Evolutionary conservation across 2,888 invertebrate genomes (phyloP), one percentile per base, ranked within the genome.

Genomic region (Eristalis arbustorum): DNA sequence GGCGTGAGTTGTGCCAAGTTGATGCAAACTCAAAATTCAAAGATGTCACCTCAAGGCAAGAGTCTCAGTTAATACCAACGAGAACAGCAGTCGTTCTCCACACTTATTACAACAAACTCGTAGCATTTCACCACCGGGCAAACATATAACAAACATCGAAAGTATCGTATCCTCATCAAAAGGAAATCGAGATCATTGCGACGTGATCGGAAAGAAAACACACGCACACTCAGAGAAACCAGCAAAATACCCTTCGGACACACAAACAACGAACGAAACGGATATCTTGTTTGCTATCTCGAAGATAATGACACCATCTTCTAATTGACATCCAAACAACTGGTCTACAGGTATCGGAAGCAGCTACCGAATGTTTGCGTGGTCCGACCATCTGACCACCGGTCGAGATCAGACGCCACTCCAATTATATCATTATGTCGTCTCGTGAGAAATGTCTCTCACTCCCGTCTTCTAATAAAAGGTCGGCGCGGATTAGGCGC

Each of bases 341-440:
- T 82, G 69, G 72, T 56, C 62, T 22, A 22, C 83, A 87, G 87
- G 83, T 79, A 84, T 87, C 83, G 83, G 68, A 83, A 87, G 63
- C 64, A 72, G 87, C 87, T 87, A 87, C 87, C 66, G 81, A 85
- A 81, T 82, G 78, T 40, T 13, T 34, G 68, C 25, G 57, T 42
- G 28, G 40, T 40, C 31, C 11, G 31, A 28, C 69, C 49, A 67
- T 28, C 23, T 78, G 77, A 82, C 87, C 83, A 83, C 83, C 83
- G 87, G 83, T 72, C 75, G 28, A 82, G 78, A 83, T 74, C 74
- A 83, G 83, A 82, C 83, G 77, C 78, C 87, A 68, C 37, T 72
- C 83, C 78, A 87, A 83, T 87, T 83, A 83, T 71, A 83, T 75
- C 83, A 83, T 87, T 75, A 87, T 73, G 71, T 72, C 83, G 71